Conservation (phyloP, 2,113 vertebrate genomes). For the Muscicapa adusta region DNA sequence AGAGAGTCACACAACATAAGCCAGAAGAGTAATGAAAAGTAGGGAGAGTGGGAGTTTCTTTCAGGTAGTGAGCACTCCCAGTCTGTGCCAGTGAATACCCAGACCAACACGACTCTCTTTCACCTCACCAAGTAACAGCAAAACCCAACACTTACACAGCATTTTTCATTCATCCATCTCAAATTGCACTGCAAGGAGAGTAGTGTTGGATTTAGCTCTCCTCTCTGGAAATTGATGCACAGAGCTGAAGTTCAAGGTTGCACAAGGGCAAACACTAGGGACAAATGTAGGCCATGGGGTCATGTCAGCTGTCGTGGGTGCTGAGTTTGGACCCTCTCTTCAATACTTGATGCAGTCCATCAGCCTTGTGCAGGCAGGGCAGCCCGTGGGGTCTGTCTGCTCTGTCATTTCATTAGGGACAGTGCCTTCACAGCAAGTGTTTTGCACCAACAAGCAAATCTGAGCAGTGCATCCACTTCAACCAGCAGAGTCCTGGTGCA, state of each 20-base stretch:
- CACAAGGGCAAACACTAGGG: neutral
- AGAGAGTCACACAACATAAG: neutral
- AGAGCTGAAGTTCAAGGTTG: neutral
- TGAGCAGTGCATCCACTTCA: neutral
- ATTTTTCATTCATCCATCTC: conserved; percentile 20
- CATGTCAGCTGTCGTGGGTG: rapidly evolving
- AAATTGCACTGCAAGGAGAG: neutral
- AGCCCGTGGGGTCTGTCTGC: neutral
- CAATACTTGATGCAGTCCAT: neutral
- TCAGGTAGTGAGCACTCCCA: neutral
- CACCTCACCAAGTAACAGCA: neutral
- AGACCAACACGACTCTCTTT: neutral
- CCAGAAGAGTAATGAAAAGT: neutral
- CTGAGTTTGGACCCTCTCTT: neutral
- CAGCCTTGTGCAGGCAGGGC: neutral
- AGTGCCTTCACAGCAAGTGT: neutral
- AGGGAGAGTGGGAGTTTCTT: neutral
- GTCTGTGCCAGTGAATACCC: neutral
- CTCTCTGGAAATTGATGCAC: neutral
- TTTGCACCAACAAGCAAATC: neutral
- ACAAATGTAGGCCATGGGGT: neutral
- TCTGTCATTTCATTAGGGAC: neutral
- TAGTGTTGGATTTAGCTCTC: neutral
- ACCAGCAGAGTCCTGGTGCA: rapidly evolving
- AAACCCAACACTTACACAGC: neutral